Percentiles rank a stretch among this genome's conserved stretches.
phyloP scores from a whole-genome alignment of 2,888 invertebrate species.

The Tuberolachnus salignus region DNA sequence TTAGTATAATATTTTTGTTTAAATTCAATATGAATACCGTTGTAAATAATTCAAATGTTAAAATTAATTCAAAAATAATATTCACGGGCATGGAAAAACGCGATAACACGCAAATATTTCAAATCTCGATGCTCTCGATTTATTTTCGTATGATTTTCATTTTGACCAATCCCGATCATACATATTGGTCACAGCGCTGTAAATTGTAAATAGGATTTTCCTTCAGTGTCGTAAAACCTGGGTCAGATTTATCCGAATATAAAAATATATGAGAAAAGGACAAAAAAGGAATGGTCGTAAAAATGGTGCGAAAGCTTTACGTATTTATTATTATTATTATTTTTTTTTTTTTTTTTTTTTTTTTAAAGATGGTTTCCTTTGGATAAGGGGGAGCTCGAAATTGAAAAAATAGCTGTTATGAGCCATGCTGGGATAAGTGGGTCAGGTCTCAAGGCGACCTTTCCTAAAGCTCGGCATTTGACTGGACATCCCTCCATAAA shows the following conservation, averaged over 20 bases:
- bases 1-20: background rate
- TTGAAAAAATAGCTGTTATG: conserved; percentile 56
- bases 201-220: conserved; percentile 55
- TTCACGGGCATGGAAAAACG: background rate
- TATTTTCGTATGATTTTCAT: conserved; percentile 46
- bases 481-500: conserved; percentile 51
- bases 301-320: conserved; percentile 55
- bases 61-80: background rate
- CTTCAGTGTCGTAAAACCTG: conserved; percentile 49
- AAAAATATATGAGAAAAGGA: conserved; percentile 54
- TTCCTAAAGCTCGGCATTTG: conserved; percentile 53
- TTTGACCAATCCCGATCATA: conserved; percentile 49
- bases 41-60: background rate
- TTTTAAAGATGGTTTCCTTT: conserved; percentile 47
- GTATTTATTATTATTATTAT: conserved; percentile 53
- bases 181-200: conserved; percentile 51
- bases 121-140: conserved; percentile 37
- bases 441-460: conserved; percentile 54
- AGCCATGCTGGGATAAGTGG: conserved; percentile 46
- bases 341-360: conserved; percentile 55
- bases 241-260: conserved; percentile 53
- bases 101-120: conserved; percentile 43
- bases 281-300: conserved; percentile 54
- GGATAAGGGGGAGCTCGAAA: conserved; percentile 34
- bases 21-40: background rate